Percentiles rank a stretch among this genome's conserved stretches.
phyloP scores from a whole-genome alignment of 2,113 vertebrate genomes.

The Chamaetylas fuelleborni region DNA sequence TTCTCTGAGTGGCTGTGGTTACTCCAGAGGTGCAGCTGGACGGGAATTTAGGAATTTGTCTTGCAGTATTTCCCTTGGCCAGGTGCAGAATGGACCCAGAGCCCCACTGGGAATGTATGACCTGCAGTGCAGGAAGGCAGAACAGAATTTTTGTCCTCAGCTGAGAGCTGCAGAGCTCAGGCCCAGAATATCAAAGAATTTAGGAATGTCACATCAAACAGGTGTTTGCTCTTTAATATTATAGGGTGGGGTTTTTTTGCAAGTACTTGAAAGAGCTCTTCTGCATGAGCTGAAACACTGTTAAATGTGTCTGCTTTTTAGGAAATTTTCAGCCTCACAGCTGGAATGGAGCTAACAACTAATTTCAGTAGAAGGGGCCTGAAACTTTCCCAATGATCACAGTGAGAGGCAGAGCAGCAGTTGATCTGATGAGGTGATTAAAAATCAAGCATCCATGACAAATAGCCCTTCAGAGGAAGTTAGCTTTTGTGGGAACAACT shows the following conservation, averaged over 20 bases:
- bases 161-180: background rate
- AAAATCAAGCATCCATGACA: constrained; percentile 57
- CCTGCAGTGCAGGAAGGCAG: background rate
- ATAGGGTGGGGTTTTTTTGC: background rate
- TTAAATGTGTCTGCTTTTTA: background rate
- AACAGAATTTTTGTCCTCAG: rapidly evolving
- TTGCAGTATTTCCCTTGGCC: background rate
- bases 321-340: background rate
- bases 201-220: background rate
- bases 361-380: background rate
- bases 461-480: constrained; percentile 50
- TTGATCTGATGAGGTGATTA: constrained; percentile 53
- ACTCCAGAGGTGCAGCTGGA: background rate
- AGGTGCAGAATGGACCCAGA: background rate
- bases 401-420: constrained; percentile 17
- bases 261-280: background rate
- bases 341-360: background rate
- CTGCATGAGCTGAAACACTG: background rate
- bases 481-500: constrained; percentile 39
- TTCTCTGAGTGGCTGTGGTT: background rate
- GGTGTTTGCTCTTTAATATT: background rate
- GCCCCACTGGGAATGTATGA: rapidly evolving
- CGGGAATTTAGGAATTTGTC: background rate
- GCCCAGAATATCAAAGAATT: background rate
- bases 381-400: background rate